phyloP scores from a whole-genome alignment of 2,888 invertebrate genomes.

The Chorisops tibialis region DNA sequence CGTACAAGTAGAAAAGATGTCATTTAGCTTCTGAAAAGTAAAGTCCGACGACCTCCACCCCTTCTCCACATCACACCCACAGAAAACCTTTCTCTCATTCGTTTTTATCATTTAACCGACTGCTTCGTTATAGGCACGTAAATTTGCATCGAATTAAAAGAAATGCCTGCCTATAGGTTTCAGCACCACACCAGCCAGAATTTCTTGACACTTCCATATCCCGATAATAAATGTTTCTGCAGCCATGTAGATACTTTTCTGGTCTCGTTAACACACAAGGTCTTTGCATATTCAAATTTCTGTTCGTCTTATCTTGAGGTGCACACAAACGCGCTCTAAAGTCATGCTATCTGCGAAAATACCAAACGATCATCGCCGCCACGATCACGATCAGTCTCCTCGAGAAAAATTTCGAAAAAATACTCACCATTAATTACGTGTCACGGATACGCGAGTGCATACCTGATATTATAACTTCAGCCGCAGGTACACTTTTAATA shows the following conservation, averaged over 20 bases:
- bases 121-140: no score
- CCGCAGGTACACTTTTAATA: slow-evolving; percentile 9
- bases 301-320: slow-evolving; percentile 11
- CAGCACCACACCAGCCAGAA: no score
- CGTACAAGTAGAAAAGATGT: no score
- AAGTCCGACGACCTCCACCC: no score
- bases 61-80: no score
- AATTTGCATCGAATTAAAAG: no score
- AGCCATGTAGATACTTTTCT: not conserved
- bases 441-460: slow-evolving; percentile 3
- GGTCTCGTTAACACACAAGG: slow-evolving; percentile 3
- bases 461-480: not conserved
- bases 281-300: slow-evolving; percentile 21
- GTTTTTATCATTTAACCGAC: no score
- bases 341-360: slow-evolving; percentile 20
- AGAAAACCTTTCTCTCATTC: no score
- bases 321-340: slow-evolving; percentile 19
- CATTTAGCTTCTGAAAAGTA: no score
- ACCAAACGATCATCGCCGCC: slow-evolving; percentile 12
- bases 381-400: slow-evolving; percentile 12
- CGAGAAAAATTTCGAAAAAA: slow-evolving; percentile 6
- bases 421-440: slow-evolving; percentile 21
- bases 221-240: no score
- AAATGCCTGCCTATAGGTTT: no score
- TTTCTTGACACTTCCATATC: no score